phyloP scores from a whole-genome alignment of 2,888 invertebrate species.

The Cataglyphis rosenhaueri region DNA sequence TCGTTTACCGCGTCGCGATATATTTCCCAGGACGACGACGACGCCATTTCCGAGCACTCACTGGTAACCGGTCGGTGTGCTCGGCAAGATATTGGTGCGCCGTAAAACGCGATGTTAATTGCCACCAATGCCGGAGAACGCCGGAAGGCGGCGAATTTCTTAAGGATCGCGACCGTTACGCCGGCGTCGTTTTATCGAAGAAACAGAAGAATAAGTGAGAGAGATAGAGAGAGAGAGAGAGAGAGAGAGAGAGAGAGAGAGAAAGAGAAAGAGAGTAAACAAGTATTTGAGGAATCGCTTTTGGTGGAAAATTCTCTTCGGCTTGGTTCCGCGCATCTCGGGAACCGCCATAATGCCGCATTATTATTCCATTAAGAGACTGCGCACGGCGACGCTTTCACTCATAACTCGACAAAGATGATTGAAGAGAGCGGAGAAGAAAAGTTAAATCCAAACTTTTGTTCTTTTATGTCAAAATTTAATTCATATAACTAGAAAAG shows the following conservation, averaged over 20 bases:
- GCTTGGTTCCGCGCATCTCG: slow-evolving; percentile 23
- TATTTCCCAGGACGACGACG: slow-evolving; percentile 49
- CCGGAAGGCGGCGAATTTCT: slow-evolving; percentile 23
- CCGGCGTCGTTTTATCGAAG: slow-evolving; percentile 48
- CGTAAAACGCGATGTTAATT: slow-evolving; percentile 55
- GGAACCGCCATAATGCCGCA: slow-evolving; percentile 38
- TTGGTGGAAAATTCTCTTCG: slow-evolving; percentile 15
- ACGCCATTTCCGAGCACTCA: slow-evolving; percentile 55
- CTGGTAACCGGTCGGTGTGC: slow-evolving; percentile 35
- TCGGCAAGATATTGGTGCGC: slow-evolving; percentile 45
- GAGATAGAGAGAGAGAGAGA: slow-evolving; percentile 12
- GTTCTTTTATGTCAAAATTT: slow-evolving; percentile 13
- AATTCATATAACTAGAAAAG: background rate
- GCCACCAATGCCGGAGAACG: slow-evolving; percentile 42
- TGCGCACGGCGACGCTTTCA: slow-evolving; percentile 16
- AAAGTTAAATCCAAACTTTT: slow-evolving; percentile 41
- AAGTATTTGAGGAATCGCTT: slow-evolving; percentile 51
- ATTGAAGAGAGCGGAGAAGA: slow-evolving; percentile 39
- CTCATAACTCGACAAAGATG: slow-evolving; percentile 38
- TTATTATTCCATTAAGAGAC: slow-evolving; percentile 56
- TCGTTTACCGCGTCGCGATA: slow-evolving; percentile 50
- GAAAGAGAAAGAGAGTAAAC: slow-evolving; percentile 26
- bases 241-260: background rate
- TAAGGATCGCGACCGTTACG: slow-evolving; percentile 30
- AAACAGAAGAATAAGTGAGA: slow-evolving; percentile 44